Evolutionary conservation across 2,797 vertebrate species (phyloP).

Genomic region (Dendrocincla tyrannina): DNA sequence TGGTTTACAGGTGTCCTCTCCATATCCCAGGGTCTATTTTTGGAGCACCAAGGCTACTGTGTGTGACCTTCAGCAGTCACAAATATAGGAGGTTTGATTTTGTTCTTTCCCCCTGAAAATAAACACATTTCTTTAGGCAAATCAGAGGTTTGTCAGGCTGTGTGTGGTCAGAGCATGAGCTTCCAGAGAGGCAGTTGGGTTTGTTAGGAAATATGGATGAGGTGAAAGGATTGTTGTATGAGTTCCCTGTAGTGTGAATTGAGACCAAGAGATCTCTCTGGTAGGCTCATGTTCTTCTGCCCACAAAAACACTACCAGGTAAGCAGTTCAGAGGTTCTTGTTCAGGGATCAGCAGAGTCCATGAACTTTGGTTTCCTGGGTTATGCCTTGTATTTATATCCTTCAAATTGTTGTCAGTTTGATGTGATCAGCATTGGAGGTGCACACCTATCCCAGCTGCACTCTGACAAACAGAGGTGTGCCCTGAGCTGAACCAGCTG

Average conservation of each 20-base stretch:
- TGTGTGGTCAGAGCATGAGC: background rate
- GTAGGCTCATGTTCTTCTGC: background rate
- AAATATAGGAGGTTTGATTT: background rate
- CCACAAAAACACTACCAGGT: background rate
- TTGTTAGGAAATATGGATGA: background rate
- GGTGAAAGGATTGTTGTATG: background rate
- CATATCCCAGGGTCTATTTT: fast-evolving
- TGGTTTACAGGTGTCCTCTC: background rate
- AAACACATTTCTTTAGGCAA: background rate
- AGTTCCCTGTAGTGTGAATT: background rate
- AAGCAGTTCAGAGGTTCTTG: background rate
- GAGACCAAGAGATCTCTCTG: background rate
- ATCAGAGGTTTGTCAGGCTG: background rate
- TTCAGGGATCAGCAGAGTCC: background rate
- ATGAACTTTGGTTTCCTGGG: background rate
- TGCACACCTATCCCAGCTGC: background rate
- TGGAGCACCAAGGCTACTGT: background rate
- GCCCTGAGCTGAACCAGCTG: background rate
- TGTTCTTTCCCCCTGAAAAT: background rate
- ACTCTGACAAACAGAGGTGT: background rate
- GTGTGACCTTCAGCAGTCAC: background rate
- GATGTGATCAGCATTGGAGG: background rate
- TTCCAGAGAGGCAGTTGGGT: fast-evolving
- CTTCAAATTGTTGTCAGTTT: background rate
- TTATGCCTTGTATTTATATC: background rate